These are phyloP conservation scores for Aromia moschata DNA, from an alignment of 2,888 invertebrate species.

Conservation along the genomic window DNA sequence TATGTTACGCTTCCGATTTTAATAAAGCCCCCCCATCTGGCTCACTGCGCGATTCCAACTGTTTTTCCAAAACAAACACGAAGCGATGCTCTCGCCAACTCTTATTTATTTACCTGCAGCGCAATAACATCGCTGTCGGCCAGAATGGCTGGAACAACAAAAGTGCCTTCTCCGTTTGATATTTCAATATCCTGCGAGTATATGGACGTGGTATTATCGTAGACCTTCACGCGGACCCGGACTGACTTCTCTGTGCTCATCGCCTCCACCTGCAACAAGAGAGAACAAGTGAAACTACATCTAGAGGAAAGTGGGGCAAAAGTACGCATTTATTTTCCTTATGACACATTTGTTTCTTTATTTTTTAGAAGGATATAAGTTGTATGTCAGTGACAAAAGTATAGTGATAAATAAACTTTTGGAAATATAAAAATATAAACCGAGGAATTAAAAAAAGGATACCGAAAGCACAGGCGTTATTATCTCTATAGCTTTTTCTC, in stretches of 20 bases:
- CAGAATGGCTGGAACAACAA: constrained; percentile 74
- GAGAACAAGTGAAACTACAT: constrained; percentile 16
- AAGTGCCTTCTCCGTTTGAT: constrained; percentile 72
- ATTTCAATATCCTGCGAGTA: constrained; percentile 77
- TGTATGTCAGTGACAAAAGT: no score
- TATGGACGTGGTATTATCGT: constrained; percentile 74
- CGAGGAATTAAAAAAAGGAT: no score
- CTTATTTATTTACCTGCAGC: constrained; percentile 65
- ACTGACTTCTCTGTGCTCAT: constrained; percentile 75
- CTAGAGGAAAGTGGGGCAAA: no score
- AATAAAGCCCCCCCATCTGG: constrained; percentile 5
- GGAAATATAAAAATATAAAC: no score
- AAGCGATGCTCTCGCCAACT: constrained; percentile 1
- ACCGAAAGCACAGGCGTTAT: no score
- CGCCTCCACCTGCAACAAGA: constrained; percentile 69
- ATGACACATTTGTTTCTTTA: no score
- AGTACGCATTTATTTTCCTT: no score
- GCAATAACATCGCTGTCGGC: constrained; percentile 73
- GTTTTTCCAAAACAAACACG: constrained; percentile 11
- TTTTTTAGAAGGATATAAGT: no score
- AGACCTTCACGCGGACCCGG: constrained; percentile 73
- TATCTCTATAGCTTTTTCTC: no score
- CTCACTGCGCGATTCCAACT: constrained; percentile 6
- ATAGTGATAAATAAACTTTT: no score
- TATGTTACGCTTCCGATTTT: background rate